Evolutionary conservation across 2,888 invertebrate species (phyloP).

Genomic region (Operophtera brumata): DNA sequence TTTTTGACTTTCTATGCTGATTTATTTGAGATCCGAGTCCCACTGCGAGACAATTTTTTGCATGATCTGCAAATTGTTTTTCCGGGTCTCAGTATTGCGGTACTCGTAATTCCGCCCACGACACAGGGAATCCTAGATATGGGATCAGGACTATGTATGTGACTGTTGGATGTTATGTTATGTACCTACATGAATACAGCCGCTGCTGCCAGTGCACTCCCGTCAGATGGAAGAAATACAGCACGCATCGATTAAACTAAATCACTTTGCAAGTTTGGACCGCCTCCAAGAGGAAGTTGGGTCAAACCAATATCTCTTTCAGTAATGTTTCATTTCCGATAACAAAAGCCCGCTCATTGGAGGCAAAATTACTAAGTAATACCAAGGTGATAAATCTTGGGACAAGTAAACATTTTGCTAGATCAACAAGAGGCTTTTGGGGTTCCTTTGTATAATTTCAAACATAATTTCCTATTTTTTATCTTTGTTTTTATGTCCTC

Average conservation of each 20-base stretch:
- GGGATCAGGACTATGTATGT: too few species aligned
- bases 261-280: constrained; percentile 32
- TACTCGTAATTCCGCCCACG: too few species aligned
- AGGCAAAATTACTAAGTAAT: constrained; percentile 13
- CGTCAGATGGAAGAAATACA: constrained; percentile 30
- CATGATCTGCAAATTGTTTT: too few species aligned
- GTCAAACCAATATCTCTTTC: constrained; percentile 35
- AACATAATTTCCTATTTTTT: too few species aligned
- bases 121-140: too few species aligned
- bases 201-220: constrained; percentile 26
- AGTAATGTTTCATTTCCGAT: constrained; percentile 34
- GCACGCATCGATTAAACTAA: constrained; percentile 31
- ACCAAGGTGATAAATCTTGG: constrained; percentile 14
- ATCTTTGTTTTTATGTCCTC: too few species aligned
- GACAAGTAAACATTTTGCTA: constrained; percentile 10
- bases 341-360: constrained; percentile 20
- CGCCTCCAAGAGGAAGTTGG: constrained; percentile 33
- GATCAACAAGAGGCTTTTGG: constrained; percentile 1
- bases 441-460: constrained; percentile 1
- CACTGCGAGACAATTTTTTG: too few species aligned
- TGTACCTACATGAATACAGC: too few species aligned
- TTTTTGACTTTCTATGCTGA: too few species aligned
- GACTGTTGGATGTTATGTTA: too few species aligned
- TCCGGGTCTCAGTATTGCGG: too few species aligned
- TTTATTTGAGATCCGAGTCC: too few species aligned